These are phyloP conservation scores for Centrocercus urophasianus DNA, from an alignment of 2,113 vertebrate genomes.

Conservation along the genomic window DNA sequence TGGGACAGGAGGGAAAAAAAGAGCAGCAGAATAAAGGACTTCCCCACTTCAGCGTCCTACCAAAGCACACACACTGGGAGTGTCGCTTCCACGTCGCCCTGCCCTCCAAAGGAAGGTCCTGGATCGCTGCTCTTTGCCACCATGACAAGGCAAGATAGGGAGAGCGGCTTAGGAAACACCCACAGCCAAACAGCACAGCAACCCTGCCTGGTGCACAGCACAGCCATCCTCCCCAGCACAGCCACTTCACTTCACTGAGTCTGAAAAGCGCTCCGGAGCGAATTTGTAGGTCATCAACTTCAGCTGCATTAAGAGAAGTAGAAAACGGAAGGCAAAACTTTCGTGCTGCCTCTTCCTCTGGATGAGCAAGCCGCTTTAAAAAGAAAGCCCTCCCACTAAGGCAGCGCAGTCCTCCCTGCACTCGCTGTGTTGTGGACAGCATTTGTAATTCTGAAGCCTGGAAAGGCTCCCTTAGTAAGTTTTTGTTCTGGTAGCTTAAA, in stretches of 20 bases:
- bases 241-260: background rate
- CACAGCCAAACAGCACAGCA: fast-evolving
- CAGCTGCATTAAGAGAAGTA: background rate
- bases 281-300: background rate
- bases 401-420: background rate
- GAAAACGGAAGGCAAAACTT: slow-evolving; percentile 30
- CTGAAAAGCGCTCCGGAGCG: background rate
- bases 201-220: fast-evolving
- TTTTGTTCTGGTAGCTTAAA: slow-evolving; percentile 42
- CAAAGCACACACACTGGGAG: background rate
- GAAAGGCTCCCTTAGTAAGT: background rate
- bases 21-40: background rate
- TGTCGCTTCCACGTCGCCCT: fast-evolving
- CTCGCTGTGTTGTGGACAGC: background rate
- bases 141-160: fast-evolving
- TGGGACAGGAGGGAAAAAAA: slow-evolving; percentile 40
- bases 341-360: background rate
- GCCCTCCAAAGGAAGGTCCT: background rate
- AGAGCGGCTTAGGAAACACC: background rate
- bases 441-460: background rate
- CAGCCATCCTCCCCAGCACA: fast-evolving
- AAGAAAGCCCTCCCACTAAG: background rate
- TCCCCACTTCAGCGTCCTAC: background rate
- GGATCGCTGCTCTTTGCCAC: background rate
- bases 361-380: background rate